Evolutionary conservation across 2,888 invertebrate species (phyloP), one percentile per base, ranked within the genome.

Genomic region (Chrysodeixis includens): DNA sequence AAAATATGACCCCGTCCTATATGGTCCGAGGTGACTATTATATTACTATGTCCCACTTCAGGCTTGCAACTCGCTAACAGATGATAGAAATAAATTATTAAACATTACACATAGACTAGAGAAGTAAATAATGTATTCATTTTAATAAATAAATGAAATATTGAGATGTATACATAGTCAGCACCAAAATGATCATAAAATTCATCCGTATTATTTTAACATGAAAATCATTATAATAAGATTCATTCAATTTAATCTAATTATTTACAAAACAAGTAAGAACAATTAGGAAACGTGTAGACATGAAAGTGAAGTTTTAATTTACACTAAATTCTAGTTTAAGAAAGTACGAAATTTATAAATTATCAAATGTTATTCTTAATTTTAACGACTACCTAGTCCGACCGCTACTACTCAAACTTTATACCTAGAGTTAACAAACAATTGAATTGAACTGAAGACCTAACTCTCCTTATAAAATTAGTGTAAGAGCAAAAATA

Each of bases 161-260:
- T 72, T 68, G 65, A 74, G 72, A 79, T 71, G 71, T 79, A 76
- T 74, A 74, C 69, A 60, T 67, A 78, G 60, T 66, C 80, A 81
- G 81, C 81, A 81, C 81, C 81, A 80, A 79, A 81, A 81, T 56
- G 55, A 76, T 76, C 73, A 74, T 79, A 81, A 77, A 72, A 66
- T 73, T 70, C 40, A 63, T 71, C 74, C 74, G 72, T 76, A 81
- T 40, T n/a, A 40, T 1, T 40, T 40, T n/a, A 40, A 40, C 40
- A n/a, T 40, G 14, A 69, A 70, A 64, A 61, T 80, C 69, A 69
- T 76, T 74, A 74, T 12, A 53, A 46, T 66, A 72, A 78, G 74
- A 76, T 72, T 66, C 57, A 51, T 67, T 69, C 54, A 66, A 57
- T 67, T 71, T 72, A 71, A 66, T 6, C 61, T 68, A 68, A 61